Conservation (phyloP, 1,140 invertebrate genomes). For the Macrobrachium rosenbergii region DNA sequence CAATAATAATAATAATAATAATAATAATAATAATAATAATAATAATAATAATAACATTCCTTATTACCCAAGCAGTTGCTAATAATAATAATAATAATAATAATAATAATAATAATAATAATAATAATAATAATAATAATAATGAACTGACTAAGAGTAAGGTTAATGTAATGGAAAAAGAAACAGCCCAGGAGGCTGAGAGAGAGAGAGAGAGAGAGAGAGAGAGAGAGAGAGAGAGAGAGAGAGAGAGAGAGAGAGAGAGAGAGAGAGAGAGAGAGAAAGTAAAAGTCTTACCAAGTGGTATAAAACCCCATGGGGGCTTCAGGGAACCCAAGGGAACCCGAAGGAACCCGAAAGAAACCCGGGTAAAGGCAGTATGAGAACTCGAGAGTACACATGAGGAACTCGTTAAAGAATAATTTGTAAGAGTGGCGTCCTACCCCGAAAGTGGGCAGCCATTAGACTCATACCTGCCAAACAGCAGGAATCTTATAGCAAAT, state of each 20-base stretch:
- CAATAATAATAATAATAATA: no score
- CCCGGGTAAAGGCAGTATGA: no score
- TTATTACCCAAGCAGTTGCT: no score
- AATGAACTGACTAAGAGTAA: background rate
- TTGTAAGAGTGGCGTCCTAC: slow-evolving; percentile 1
- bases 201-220: slow-evolving; percentile 12
- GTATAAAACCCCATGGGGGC: no score
- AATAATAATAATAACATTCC: no score
- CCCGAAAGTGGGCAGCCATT: background rate
- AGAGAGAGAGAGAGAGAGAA: no score
- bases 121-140: background rate
- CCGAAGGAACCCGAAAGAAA: no score
- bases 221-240: background rate
- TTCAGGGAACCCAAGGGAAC: no score
- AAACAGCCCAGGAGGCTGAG: background rate
- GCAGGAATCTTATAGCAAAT: background rate
- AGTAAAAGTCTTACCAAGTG: background rate
- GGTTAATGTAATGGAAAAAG: background rate
- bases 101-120: background rate
- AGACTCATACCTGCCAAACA: background rate
- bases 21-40: no score
- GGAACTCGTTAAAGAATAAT: slow-evolving; percentile 47
- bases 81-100: no score
- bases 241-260: background rate
- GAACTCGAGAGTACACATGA: background rate